These are phyloP conservation scores for Thryonomys swinderianus DNA, from an alignment of 2,113 vertebrate species.

Conservation along the genomic window DNA sequence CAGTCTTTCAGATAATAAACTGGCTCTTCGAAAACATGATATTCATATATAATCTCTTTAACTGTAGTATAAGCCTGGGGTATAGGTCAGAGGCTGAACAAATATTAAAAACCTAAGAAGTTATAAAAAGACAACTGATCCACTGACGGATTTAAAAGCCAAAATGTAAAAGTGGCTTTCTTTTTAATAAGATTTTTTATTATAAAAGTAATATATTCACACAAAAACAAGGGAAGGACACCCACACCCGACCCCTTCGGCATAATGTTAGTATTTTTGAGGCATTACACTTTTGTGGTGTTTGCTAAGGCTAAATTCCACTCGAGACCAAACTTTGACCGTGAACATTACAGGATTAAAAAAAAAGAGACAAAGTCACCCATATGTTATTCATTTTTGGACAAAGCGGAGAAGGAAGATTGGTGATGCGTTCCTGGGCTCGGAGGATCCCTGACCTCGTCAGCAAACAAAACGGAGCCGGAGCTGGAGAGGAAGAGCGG, in stretches of 20 bases:
- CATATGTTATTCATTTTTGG: neutral
- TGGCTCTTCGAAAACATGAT: neutral
- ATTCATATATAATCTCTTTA: neutral
- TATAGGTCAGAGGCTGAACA: neutral
- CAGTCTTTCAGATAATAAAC: neutral
- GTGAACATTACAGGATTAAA: neutral
- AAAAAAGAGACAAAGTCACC: neutral
- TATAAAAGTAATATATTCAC: neutral
- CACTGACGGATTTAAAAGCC: neutral
- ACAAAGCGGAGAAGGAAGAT: neutral
- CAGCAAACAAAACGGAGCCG: neutral
- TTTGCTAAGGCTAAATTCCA: constrained; percentile 2
- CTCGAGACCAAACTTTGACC: neutral
- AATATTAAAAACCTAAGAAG: neutral
- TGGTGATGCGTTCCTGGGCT: neutral
- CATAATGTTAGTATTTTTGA: neutral
- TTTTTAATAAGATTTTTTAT: constrained; percentile 20
- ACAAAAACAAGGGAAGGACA: neutral
- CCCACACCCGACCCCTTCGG: neutral
- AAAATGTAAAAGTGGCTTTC: neutral
- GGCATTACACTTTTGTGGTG: neutral
- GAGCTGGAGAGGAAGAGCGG: neutral
- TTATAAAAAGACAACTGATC: neutral
- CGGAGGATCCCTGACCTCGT: neutral
- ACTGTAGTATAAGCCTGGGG: neutral